phyloP scores from a whole-genome alignment of 2,113 vertebrate species.

The Dipodomys spectabilis region DNA sequence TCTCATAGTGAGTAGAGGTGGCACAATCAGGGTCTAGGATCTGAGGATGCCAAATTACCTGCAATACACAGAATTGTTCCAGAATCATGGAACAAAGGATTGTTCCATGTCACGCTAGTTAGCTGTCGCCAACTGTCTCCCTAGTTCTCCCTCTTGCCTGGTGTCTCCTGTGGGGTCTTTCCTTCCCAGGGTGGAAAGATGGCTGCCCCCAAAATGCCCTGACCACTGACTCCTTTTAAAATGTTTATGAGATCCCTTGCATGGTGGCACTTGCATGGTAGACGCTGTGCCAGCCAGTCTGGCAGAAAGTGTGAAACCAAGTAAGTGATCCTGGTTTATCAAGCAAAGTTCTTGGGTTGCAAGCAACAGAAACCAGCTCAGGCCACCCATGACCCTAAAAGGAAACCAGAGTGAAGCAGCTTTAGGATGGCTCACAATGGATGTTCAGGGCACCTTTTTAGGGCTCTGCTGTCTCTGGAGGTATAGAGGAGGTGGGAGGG shows the following conservation, averaged over 20 bases:
- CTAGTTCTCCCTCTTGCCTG: background rate
- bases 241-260: slow-evolving; percentile 1
- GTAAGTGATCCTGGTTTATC: slow-evolving; percentile 41
- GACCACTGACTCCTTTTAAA: background rate
- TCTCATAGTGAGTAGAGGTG: background rate
- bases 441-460: background rate
- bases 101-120: background rate
- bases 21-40: background rate
- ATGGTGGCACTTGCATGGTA: background rate
- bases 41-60: background rate
- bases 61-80: too few relatives aligned
- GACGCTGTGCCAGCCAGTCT: background rate
- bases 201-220: background rate
- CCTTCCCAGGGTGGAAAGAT: background rate
- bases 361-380: slow-evolving; percentile 49
- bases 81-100: background rate
- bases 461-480: background rate
- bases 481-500: background rate
- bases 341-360: slow-evolving; percentile 33
- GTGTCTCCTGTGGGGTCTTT: background rate
- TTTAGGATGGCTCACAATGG: background rate
- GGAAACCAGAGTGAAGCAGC: background rate
- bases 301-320: slow-evolving; percentile 55
- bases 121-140: too few relatives aligned
- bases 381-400: background rate